A percentile compares a stretch with the other conserved stretches of the same genome.
These are phyloP conservation scores for Coluber constrictor DNA, from an alignment of 2,797 vertebrate species.

Conservation along the genomic window DNA sequence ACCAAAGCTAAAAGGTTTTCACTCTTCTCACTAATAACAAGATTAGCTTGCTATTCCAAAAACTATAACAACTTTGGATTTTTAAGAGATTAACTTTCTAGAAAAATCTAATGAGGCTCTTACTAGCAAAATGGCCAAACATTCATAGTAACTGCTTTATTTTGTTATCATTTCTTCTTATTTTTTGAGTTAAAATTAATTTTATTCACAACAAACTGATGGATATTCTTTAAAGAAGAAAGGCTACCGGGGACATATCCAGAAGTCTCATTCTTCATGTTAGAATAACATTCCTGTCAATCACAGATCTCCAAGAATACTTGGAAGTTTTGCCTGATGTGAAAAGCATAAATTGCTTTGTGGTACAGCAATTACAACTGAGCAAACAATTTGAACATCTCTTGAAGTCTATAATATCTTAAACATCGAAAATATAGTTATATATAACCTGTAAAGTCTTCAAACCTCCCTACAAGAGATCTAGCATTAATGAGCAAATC, in stretches of 20 bases:
- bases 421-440: conserved; percentile 29
- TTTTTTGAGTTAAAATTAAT: background rate
- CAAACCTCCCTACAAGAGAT: conserved; percentile 24
- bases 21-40: conserved; percentile 31
- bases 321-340: background rate
- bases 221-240: background rate
- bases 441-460: conserved; percentile 31
- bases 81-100: conserved; percentile 58
- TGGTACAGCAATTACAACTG: background rate
- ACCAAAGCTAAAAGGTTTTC: conserved; percentile 51
- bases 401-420: background rate
- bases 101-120: conserved; percentile 33
- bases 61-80: conserved; percentile 66
- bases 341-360: background rate
- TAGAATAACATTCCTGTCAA: conserved; percentile 18
- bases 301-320: conserved; percentile 6
- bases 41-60: conserved; percentile 67
- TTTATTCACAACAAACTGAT: conserved; percentile 4
- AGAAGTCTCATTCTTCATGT: conserved; percentile 16
- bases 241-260: conserved; percentile 13
- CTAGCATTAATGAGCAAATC: conserved; percentile 60
- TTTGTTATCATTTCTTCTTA: background rate
- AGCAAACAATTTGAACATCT: conserved; percentile 11
- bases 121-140: background rate
- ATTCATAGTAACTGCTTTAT: conserved; percentile 7